Evolutionary conservation across 2,797 vertebrate genomes (phyloP).

Genomic region (Tapera naevia): DNA sequence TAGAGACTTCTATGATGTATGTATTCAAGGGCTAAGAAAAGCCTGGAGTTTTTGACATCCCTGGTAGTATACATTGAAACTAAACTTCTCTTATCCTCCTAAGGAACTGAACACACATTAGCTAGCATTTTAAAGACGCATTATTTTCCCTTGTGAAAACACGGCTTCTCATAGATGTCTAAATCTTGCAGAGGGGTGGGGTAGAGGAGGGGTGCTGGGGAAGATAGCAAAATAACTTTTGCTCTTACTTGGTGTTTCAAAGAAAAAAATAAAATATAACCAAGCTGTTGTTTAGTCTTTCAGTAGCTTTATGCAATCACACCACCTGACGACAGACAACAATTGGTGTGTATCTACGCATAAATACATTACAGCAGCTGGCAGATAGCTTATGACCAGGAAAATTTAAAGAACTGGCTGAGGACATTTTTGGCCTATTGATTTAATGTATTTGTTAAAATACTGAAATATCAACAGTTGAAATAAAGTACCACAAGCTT

Average conservation of each 20-base stretch:
- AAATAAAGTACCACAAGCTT: neutral
- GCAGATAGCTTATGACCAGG: neutral
- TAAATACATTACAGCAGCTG: neutral
- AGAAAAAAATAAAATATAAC: neutral
- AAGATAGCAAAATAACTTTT: neutral
- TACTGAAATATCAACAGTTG: neutral
- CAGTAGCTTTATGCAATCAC: neutral
- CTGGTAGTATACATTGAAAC: neutral
- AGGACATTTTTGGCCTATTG: neutral
- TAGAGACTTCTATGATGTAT: neutral
- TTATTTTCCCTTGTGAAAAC: neutral
- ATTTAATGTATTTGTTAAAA: neutral
- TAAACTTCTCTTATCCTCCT: neutral
- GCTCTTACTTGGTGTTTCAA: neutral
- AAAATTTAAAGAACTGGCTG: neutral
- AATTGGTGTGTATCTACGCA: neutral
- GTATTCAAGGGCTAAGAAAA: fast-evolving
- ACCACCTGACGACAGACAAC: neutral
- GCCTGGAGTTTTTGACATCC: neutral
- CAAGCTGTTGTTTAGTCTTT: neutral
- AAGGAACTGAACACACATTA: neutral
- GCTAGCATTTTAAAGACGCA: neutral
- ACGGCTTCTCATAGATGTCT: neutral
- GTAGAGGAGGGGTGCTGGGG: too few relatives aligned
- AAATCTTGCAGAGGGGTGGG: fast-evolving